phyloP scores from a whole-genome alignment of 37 sponge, comb jelly and placozoan genomes.

The Halichondria panicea region DNA sequence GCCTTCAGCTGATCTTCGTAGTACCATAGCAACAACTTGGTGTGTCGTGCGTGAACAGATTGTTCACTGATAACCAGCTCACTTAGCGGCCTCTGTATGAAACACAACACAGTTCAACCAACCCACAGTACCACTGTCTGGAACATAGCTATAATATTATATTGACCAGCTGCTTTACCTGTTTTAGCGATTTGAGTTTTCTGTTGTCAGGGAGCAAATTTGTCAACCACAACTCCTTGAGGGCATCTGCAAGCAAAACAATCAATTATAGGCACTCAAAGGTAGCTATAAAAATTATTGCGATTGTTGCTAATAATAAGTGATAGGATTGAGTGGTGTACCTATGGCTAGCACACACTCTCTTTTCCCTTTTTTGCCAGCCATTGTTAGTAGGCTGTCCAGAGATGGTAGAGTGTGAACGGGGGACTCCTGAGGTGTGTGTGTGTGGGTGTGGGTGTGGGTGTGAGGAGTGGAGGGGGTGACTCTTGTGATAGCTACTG shows the following conservation, averaged over 20 bases:
- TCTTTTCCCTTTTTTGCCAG: conserved; percentile 90
- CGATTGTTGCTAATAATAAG: no score
- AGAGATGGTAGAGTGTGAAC: conserved; percentile 81
- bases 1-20: conserved; percentile 83
- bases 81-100: conserved; percentile 46
- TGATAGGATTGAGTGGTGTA: background rate
- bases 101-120: background rate
- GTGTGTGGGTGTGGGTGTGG: no score
- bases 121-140: background rate
- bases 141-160: background rate
- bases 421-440: conserved; percentile 95
- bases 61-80: conserved; percentile 8
- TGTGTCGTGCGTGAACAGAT: background rate
- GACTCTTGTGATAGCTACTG: no score
- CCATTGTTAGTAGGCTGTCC: conserved; percentile 73
- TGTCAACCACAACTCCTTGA: conserved; percentile 86
- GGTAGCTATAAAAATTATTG: no score
- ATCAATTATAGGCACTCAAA: background rate
- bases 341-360: conserved; percentile 68
- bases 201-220: conserved; percentile 84
- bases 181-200: conserved; percentile 70
- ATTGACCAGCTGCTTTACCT: conserved; percentile 29
- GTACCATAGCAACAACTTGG: conserved; percentile 76
- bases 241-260: conserved; percentile 53
- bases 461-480: background rate